phyloP scores from a whole-genome alignment of 35 echinoderm and acorn worm genomes.

The Heliocidaris erythrogramma region DNA sequence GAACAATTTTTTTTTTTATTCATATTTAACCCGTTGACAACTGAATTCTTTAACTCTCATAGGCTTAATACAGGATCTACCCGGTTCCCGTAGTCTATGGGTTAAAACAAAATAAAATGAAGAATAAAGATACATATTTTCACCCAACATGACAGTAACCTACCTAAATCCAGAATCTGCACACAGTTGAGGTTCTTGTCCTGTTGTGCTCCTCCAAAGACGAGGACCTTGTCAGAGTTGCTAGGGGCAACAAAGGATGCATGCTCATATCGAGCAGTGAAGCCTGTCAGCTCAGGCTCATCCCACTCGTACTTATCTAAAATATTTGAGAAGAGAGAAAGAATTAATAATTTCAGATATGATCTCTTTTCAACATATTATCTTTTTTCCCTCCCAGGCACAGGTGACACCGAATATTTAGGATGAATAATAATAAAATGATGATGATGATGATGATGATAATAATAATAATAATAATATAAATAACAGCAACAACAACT shows the following conservation, averaged over 20 bases:
- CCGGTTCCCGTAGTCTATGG: too few species aligned
- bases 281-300: slow-evolving; percentile 65
- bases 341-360: neutral
- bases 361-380: neutral
- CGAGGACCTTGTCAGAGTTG: slow-evolving; percentile 60
- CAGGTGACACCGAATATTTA: too few species aligned
- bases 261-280: slow-evolving; percentile 87
- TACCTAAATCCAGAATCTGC: slow-evolving; percentile 84
- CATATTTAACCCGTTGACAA: too few species aligned
- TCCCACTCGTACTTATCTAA: slow-evolving; percentile 89
- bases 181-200: slow-evolving; percentile 77
- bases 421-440: too few species aligned
- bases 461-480: too few species aligned
- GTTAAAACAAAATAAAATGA: too few species aligned
- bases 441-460: too few species aligned
- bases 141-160: slow-evolving; percentile 4
- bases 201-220: slow-evolving; percentile 91
- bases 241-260: slow-evolving; percentile 57
- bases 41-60: too few species aligned
- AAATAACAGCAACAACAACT: too few species aligned
- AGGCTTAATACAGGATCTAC: too few species aligned
- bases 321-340: neutral
- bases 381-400: neutral
- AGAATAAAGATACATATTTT: too few species aligned
- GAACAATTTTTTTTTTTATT: too few species aligned